phyloP scores from a whole-genome alignment of 2,888 invertebrate genomes.

The Himalopsyche anomala region DNA sequence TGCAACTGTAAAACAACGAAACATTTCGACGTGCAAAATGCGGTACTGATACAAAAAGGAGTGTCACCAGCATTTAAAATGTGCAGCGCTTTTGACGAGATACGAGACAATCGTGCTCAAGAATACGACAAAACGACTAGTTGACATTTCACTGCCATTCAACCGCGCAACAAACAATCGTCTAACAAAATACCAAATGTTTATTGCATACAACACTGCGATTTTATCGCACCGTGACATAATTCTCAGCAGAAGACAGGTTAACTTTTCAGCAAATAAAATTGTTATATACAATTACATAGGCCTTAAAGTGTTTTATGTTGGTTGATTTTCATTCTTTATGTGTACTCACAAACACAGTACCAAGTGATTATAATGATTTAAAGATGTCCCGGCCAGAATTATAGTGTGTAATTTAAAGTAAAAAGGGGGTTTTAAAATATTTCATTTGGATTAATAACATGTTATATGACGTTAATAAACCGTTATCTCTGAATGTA shows the following conservation, averaged over 20 bases:
- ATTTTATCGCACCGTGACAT: slow-evolving; percentile 24
- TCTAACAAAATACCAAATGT: slow-evolving; percentile 13
- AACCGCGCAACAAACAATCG: neutral
- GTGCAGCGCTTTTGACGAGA: slow-evolving; percentile 3
- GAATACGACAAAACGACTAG: neutral
- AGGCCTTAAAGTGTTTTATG: no score
- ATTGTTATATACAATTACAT: no score
- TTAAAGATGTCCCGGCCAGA: no score
- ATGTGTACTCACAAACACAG: no score
- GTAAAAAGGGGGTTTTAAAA: no score
- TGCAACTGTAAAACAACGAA: no score
- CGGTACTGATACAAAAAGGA: slow-evolving; percentile 9
- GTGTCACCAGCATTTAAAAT: slow-evolving; percentile 14
- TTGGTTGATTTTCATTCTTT: no score
- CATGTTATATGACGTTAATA: no score
- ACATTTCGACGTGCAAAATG: neutral
- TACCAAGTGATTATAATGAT: no score
- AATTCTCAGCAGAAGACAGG: slow-evolving; percentile 1
- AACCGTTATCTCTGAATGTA: no score
- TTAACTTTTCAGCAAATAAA: neutral
- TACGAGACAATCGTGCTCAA: neutral
- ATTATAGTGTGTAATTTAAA: no score
- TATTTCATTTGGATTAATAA: no score
- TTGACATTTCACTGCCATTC: slow-evolving; percentile 36
- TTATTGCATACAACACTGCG: neutral